Evolutionary conservation across 1,140 invertebrate species (phyloP).

Genomic region (Drosophila pseudoananassae): DNA sequence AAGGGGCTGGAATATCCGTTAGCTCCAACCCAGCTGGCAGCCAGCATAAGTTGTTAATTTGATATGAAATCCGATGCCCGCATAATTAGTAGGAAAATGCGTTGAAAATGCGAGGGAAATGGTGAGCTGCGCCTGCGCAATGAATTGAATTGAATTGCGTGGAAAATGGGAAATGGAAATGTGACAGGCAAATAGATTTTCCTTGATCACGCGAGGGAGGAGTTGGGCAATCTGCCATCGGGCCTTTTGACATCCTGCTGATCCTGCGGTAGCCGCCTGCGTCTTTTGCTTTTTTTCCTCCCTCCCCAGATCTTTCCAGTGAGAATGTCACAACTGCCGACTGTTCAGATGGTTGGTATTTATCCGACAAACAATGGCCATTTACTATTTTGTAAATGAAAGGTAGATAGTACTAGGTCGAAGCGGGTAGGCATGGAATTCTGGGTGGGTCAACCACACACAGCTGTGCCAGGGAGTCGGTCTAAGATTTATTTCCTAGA

Average conservation of each 20-base stretch:
- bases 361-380: slow-evolving; percentile 10
- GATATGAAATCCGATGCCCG: slow-evolving; percentile 63
- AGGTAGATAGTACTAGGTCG: slow-evolving; percentile 41
- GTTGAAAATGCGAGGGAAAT: slow-evolving; percentile 26
- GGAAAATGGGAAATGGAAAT: not conserved
- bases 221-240: slow-evolving; percentile 21
- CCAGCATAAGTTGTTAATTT: slow-evolving; percentile 73
- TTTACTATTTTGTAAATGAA: slow-evolving; percentile 12
- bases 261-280: slow-evolving; percentile 39
- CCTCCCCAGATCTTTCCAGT: not conserved
- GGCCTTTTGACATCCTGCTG: slow-evolving; percentile 25
- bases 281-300: not conserved
- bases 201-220: slow-evolving; percentile 22
- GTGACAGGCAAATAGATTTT: slow-evolving; percentile 38
- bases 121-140: slow-evolving; percentile 38
- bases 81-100: slow-evolving; percentile 67
- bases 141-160: slow-evolving; percentile 19
- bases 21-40: slow-evolving; percentile 63
- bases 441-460: slow-evolving; percentile 41
- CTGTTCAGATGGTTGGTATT: slow-evolving; percentile 47
- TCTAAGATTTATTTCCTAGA: not conserved
- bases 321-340: slow-evolving; percentile 48
- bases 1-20: slow-evolving; percentile 44
- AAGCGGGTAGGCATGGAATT: slow-evolving; percentile 25
- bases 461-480: slow-evolving; percentile 14